Base-by-base conservation (phyloP, 2,888 invertebrate species). In the Gymnosoma rotundatum region DNA sequence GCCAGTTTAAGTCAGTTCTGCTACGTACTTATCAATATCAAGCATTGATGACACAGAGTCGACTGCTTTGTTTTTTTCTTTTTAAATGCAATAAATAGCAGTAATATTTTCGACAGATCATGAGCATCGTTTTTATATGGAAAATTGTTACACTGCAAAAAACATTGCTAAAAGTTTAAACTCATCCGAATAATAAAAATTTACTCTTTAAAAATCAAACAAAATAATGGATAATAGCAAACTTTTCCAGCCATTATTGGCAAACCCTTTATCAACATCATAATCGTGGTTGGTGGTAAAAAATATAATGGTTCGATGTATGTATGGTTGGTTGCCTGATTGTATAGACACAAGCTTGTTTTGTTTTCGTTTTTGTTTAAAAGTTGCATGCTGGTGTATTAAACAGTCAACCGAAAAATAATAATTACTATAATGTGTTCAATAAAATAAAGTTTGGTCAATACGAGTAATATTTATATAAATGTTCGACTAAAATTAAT, bases 341-440 rank as follows among this genome's bases (percentile, higher is more conserved):
- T 50, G 32, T 32, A 16, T 74, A 16, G 38, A 18, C 10, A 25
- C 9, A 10, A 12, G 12, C 25, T 16, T 20, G 25, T 56, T 21
- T 14, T 25, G 25, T 32, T 32, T 32, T 32, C 6, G 38, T 42
- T n/a, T 52, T 16, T 54, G 52, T 54, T 36, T 52, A 52, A 12
- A 7, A 8, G n/a, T 18, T 52, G 20, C 18, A 42, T 61, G 66
- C 50, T 73, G 72, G 32, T 73, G n/a, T 58, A 48, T 63, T 54
- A 45, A 80, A 21, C 67, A 74, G 60, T 67, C 66, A 80, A 80
- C 79, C 73, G 66, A 32, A 63, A 73, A 48, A 74, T 54, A 54
- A 60, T 80, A 80, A 74, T 80, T 74, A 74, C 45, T 74, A 48
- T 74, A 80, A 80, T 80, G 73, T 80, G 66, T 60, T 74, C 36